These are phyloP conservation scores for Holotrichia oblita DNA, from an alignment of 1,140 invertebrate species.

Conservation along the genomic window DNA sequence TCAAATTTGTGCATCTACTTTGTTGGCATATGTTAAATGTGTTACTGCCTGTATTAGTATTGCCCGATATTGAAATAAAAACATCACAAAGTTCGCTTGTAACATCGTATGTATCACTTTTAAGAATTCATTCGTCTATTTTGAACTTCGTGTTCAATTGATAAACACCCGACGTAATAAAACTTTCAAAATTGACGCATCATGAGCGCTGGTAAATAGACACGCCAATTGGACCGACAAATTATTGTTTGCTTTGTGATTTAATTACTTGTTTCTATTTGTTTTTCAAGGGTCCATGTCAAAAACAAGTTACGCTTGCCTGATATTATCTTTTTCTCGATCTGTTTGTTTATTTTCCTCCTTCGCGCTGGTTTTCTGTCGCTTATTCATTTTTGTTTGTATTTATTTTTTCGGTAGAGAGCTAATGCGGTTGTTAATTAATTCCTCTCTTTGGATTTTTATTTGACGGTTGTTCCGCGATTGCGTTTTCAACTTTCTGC, in stretches of 20 bases:
- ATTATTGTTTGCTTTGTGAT: conserved; percentile 34
- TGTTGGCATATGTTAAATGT: too few species aligned
- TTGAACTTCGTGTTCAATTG: too few species aligned
- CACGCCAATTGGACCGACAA: conserved; percentile 11
- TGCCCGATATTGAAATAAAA: too few species aligned
- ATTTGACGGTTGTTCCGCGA: not conserved
- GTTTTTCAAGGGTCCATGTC: conserved; percentile 29
- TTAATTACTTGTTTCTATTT: conserved; percentile 23
- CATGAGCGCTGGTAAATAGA: not conserved
- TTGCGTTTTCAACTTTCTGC: not conserved
- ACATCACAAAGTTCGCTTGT: too few species aligned
- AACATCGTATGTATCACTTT: too few species aligned
- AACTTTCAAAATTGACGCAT: not conserved
- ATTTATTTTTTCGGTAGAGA: not conserved
- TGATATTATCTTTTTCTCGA: conserved; percentile 35
- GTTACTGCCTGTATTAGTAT: too few species aligned
- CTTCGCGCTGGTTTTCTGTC: not conserved
- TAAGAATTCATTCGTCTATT: too few species aligned
- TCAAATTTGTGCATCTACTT: too few species aligned
- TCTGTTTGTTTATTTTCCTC: conserved; percentile 26
- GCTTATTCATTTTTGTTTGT: conserved; percentile 27
- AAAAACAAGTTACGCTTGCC: conserved; percentile 28
- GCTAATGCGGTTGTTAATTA: conserved; percentile 35
- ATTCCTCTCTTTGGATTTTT: conserved; percentile 22
- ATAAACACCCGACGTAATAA: not conserved